Conservation (phyloP, 2,113 vertebrate genomes). For the Panthera leo region DNA sequence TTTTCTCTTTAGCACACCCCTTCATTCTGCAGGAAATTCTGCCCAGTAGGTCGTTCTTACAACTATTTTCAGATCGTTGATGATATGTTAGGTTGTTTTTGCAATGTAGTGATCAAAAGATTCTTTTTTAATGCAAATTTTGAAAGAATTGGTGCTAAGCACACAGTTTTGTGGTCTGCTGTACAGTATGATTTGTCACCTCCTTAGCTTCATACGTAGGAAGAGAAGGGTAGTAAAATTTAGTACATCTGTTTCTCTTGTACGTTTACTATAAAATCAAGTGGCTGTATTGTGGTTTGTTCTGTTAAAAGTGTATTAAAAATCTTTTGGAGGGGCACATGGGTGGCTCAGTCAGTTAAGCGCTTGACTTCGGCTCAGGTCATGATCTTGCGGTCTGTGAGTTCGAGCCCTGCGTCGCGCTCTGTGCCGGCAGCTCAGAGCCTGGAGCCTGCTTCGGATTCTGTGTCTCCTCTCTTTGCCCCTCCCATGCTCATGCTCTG, state of each 20-base stretch:
- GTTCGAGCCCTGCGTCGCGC: too few species aligned
- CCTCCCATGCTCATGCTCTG: too few species aligned
- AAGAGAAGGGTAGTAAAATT: slow-evolving; percentile 29
- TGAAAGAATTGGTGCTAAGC: background rate
- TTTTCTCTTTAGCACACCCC: background rate
- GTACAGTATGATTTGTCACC: background rate
- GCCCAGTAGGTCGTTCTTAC: background rate
- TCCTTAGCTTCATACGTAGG: background rate
- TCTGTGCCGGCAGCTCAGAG: too few species aligned
- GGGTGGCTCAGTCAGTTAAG: too few species aligned
- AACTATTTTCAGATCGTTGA: slow-evolving; percentile 32
- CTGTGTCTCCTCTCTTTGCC: too few species aligned
- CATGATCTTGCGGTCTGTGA: too few species aligned
- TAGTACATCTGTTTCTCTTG: background rate
- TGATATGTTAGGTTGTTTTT: slow-evolving; percentile 5
- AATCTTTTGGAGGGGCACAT: background rate
- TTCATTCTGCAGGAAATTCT: slow-evolving; percentile 27
- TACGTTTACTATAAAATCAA: background rate
- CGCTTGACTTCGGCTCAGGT: too few species aligned
- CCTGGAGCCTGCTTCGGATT: too few species aligned
- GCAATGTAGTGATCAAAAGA: background rate
- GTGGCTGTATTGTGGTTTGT: slow-evolving; percentile 10
- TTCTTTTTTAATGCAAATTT: slow-evolving; percentile 25
- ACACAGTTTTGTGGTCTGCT: background rate
- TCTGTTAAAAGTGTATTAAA: background rate